Evolutionary conservation across 2,797 vertebrate genomes (phyloP).

Genomic region (Pseudochirops corinnae): DNA sequence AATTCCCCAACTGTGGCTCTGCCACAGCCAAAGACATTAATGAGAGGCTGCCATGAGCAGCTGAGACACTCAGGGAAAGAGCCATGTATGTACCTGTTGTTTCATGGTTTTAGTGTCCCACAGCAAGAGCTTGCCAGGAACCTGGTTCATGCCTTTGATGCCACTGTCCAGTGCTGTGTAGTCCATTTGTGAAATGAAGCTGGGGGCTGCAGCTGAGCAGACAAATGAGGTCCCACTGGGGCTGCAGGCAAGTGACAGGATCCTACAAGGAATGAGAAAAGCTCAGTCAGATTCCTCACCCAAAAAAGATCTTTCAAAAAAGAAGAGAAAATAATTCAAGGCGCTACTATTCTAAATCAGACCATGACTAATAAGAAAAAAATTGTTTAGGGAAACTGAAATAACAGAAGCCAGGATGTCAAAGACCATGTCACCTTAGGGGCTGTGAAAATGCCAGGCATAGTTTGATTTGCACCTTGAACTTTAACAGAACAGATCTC

Average conservation of each 20-base stretch:
- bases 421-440: background rate
- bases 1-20: background rate
- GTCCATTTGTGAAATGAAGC: constrained; percentile 81
- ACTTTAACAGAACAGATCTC: background rate
- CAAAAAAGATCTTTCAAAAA: background rate
- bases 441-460: background rate
- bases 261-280: constrained; percentile 85
- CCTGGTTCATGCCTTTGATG: constrained; percentile 84
- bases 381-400: background rate
- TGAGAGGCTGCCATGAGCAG: background rate
- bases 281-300: background rate
- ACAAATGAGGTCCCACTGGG: constrained; percentile 96
- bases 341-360: background rate
- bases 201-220: constrained; percentile 94
- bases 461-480: background rate
- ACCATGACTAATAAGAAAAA: background rate
- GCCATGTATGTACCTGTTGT: constrained; percentile 90
- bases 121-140: constrained; percentile 93
- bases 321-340: background rate
- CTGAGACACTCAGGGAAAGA: fast-evolving
- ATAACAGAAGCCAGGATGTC: background rate
- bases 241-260: constrained; percentile 96
- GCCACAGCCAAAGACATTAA: background rate
- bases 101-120: constrained; percentile 99
- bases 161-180: constrained; percentile 71